Evolutionary conservation across 2,113 vertebrate species (phyloP), one percentile per base, ranked within the genome.

Genomic region (Agelaius tricolor): DNA sequence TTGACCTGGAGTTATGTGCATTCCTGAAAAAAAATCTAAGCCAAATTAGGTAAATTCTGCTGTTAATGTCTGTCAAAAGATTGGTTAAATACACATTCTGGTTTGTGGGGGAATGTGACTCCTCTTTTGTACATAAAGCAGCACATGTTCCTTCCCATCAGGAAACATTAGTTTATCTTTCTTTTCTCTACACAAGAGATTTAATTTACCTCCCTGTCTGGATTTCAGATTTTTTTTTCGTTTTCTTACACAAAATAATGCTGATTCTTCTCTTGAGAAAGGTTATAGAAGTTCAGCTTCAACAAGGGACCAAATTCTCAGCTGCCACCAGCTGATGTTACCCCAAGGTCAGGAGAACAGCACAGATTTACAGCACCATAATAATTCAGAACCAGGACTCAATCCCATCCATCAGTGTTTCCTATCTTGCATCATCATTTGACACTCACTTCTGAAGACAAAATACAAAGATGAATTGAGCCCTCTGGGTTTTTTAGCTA

Each of bases 381-480:
- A 85, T 61, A 18, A 39, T 41, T 87, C 87, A 94, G 58, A 81
- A 35, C 19, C 0, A n/a, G 52, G 57, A 61, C 74, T 79, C 81
- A 28, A 14, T 31, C 43, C 49, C 66, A 93, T 87, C 74, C 73
- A 84, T 91, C 87, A 87, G 44, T 20, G 33, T 82, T 89, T 61
- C 27, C 15, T 63, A 87, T 63, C 77, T 87, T 51, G 69, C 47
- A 76, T 47, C 81, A 85, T 93, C 66, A 65, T 75, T 61, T 93
- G 67, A 93, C 90, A 49, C 81, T 91, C 71, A n/a, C 49, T 82
- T 63, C 84, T 91, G 72, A 73, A 90, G 85, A 95, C 74, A 93
- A 93, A 94, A 76, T 61, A 85, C 81, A 57, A 85, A 96, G 92
- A 94, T 76, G 27, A 80, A 97, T 91, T 27, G 75, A 93, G 44